phyloP scores from a whole-genome alignment of 2,888 invertebrate species.

The Cecidostiba fungosa region DNA sequence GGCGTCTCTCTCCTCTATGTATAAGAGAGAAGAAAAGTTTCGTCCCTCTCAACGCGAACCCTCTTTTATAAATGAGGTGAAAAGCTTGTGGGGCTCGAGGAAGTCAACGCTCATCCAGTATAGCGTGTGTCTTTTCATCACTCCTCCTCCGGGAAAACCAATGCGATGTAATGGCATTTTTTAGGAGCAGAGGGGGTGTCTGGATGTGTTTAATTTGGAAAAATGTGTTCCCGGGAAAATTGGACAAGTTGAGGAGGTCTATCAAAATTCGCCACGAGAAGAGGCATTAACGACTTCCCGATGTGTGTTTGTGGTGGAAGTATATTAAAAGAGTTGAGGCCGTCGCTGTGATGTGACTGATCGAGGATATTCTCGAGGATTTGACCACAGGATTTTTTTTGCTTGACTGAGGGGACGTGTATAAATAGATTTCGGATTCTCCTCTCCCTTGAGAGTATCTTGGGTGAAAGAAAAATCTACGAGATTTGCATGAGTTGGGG shows the following conservation, averaged over 20 bases:
- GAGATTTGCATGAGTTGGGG: no score
- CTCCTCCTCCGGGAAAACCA: not conserved
- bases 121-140: not conserved
- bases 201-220: not conserved
- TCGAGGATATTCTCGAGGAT: no score
- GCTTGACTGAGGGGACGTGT: no score
- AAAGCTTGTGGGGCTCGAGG: not conserved
- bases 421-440: no score
- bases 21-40: not conserved
- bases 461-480: no score
- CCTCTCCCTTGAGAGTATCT: no score
- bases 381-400: no score
- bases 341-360: no score
- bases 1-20: no score
- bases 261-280: not conserved
- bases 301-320: no score
- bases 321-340: no score
- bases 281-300: not conserved
- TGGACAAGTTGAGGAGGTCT: not conserved
- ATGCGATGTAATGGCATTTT: not conserved
- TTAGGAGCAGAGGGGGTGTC: not conserved
- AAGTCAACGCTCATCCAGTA: not conserved
- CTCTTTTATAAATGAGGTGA: constrained; percentile 6
- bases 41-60: not conserved
- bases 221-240: not conserved